Conservation (phyloP, 2,888 invertebrate genomes). For the Allophyes oxyacanthae region DNA sequence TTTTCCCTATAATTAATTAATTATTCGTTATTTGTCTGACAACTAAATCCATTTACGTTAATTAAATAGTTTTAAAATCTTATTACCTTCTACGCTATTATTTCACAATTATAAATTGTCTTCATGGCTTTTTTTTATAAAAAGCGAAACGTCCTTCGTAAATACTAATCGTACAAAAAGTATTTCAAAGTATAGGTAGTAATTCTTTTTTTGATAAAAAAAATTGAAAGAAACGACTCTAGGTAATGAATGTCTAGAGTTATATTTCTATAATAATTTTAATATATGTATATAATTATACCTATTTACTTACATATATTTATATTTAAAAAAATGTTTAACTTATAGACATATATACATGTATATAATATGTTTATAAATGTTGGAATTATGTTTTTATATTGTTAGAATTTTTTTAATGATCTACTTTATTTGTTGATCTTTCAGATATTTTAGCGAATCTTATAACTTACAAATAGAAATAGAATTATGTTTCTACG, state of each 20-base stretch:
- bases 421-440: conserved; percentile 61
- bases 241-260: conserved; percentile 32
- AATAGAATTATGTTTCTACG: conserved; percentile 25
- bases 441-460: conserved; percentile 64
- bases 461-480: conserved; percentile 51
- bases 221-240: conserved; percentile 42
- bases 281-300: conserved; percentile 6
- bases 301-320: too few relatives aligned
- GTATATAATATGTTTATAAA: conserved; percentile 14
- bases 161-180: conserved; percentile 29
- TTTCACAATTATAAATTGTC: conserved; percentile 1
- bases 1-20: too few relatives aligned
- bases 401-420: conserved; percentile 37
- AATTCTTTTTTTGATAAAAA: neutral
- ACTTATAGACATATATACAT: conserved; percentile 13
- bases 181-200: conserved; percentile 23
- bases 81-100: too few relatives aligned
- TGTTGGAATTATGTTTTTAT: conserved; percentile 44
- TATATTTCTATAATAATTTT: conserved; percentile 21
- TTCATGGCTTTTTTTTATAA: neutral
- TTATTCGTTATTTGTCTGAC: too few relatives aligned
- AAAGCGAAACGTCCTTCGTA: conserved; percentile 30
- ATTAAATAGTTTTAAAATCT: too few relatives aligned
- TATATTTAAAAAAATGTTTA: conserved; percentile 12
- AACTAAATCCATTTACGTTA: too few relatives aligned